These are phyloP conservation scores for Hassar affinis DNA, from an alignment of 2,113 vertebrate species.

Conservation along the genomic window DNA sequence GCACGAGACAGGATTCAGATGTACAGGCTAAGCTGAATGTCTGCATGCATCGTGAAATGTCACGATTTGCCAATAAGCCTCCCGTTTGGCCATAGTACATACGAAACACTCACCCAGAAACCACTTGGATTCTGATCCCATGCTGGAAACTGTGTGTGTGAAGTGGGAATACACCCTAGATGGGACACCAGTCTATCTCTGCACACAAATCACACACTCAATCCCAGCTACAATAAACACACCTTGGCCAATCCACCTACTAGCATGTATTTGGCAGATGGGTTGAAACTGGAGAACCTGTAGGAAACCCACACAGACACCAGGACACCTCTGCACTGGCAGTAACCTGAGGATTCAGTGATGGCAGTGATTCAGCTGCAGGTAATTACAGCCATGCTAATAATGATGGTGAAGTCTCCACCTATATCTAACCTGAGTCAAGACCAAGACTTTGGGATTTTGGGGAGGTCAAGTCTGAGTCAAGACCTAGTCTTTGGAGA, in stretches of 20 bases:
- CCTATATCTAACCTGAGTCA: no score
- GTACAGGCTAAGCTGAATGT: neutral
- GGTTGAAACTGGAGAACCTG: no score
- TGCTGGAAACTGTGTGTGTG: neutral
- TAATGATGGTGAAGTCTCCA: no score
- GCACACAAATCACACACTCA: neutral
- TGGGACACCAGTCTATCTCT: neutral
- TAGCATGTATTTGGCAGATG: neutral
- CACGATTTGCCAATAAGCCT: neutral
- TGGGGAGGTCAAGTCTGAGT: no score
- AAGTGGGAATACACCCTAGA: neutral
- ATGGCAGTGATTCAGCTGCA: neutral
- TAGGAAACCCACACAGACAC: neutral
- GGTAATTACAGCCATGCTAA: no score
- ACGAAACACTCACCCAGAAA: neutral
- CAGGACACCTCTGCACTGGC: neutral
- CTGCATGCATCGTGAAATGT: neutral
- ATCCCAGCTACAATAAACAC: neutral
- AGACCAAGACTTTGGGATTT: no score
- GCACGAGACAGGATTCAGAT: neutral
- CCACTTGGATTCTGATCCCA: neutral
- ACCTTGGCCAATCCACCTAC: neutral
- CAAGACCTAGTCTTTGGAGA: no score
- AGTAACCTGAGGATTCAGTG: neutral
- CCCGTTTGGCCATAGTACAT: neutral